Evolutionary conservation across 1,140 invertebrate species (phyloP).

Genomic region (Gonioctena quinquepunctata): DNA sequence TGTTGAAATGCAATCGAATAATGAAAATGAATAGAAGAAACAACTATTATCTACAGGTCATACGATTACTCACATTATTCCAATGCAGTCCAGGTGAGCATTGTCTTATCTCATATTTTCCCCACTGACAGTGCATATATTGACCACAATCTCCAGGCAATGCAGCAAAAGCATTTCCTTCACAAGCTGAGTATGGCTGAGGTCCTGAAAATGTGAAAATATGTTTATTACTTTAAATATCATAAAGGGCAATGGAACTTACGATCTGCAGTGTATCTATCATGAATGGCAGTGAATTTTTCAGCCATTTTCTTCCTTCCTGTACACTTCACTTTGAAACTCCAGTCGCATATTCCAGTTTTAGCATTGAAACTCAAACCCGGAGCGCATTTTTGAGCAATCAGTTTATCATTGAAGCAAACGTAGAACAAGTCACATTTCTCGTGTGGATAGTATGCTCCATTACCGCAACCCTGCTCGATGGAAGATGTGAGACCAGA

Average conservation of each 20-base stretch:
- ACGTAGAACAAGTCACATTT: slow-evolving; percentile 70
- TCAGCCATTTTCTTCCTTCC: slow-evolving; percentile 36
- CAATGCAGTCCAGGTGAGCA: slow-evolving; percentile 80
- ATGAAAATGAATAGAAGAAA: neutral
- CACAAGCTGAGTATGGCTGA: slow-evolving; percentile 61
- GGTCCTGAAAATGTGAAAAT: slow-evolving; percentile 38
- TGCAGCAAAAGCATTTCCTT: slow-evolving; percentile 58
- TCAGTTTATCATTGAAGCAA: slow-evolving; percentile 69
- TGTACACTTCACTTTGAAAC: slow-evolving; percentile 57
- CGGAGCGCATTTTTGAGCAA: slow-evolving; percentile 69
- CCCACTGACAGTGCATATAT: slow-evolving; percentile 80
- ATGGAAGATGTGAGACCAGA: neutral
- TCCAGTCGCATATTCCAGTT: slow-evolving; percentile 72
- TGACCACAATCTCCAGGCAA: slow-evolving; percentile 72
- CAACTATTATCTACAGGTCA: neutral
- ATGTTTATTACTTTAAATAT: neutral
- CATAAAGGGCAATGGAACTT: no score
- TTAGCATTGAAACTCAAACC: slow-evolving; percentile 70
- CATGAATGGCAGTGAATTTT: slow-evolving; percentile 18
- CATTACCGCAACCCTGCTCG: slow-evolving; percentile 55
- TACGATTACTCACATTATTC: slow-evolving; percentile 63
- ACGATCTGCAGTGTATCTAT: slow-evolving; percentile 11
- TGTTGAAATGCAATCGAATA: no score
- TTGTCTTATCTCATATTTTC: slow-evolving; percentile 69
- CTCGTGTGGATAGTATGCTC: slow-evolving; percentile 64